Evolutionary conservation across 1,140 invertebrate genomes (phyloP), one percentile per base, ranked within the genome.

Genomic region (Halictus rubicundus): DNA sequence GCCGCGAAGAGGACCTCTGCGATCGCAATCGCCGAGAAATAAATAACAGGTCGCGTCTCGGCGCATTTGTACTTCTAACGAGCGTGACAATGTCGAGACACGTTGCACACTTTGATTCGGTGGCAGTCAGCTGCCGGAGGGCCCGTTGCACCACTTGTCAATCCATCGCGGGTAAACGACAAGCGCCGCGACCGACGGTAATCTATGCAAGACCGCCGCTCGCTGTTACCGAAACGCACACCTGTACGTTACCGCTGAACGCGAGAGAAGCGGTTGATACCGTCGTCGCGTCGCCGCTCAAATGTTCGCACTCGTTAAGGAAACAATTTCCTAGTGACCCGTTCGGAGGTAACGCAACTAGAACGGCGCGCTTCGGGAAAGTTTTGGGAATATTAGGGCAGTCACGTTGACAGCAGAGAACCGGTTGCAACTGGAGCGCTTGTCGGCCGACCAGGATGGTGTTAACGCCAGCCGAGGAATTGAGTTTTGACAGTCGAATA

Each of bases 181-280:
- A 63, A n/a, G 68, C 49, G 52, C 10, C 64, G 49, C 37, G 37
- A 8, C 9, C 63, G 71, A 80, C 87, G 42, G 80, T 87, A 88
- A 88, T 87, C 83, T 87, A 88, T 87, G 86, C 86, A 65, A 46
- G 46, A 69, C 63, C 73, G 60, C 25, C 25, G 46, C 14, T 25
- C 54, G 19, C n/a, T n/a, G 42, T 74, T 63, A 23, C 46, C 54
- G 52, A 25, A 78, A 57, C 3, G n/a, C n/a, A 59, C 84, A 86
- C 83, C 84, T 86, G 84, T 85, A 27, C 54, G 6, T 57, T 25
- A 27, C 73, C 21, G 37, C 3, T 12, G 49, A 19, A 16, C 14
- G 2, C 64, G 49, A 68, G 37, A 21, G n/a, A n/a, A n/a, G 6
- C 60, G 68, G 32, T 68, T 27, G 64, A 68, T 8, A 27, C 52